Conservation (phyloP, 2,113 vertebrate genomes). For the Mustelus asterias region DNA sequence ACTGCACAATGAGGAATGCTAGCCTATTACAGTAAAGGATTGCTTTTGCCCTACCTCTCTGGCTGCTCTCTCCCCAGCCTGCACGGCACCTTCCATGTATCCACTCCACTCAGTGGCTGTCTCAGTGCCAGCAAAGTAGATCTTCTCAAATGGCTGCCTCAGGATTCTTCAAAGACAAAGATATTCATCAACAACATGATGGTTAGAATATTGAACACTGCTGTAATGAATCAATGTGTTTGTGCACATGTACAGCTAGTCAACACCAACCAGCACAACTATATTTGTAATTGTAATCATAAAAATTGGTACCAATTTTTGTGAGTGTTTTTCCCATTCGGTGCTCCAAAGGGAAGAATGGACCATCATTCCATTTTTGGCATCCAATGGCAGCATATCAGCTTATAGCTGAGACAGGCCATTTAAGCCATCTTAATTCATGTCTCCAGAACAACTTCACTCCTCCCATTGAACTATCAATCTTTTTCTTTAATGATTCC, state of each 20-base stretch:
- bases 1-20: background rate
- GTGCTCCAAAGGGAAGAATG: background rate
- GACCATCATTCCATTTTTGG: background rate
- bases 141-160: conserved; percentile 70
- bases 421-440: background rate
- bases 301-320: background rate
- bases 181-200: background rate
- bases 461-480: background rate
- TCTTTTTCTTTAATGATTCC: background rate
- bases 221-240: background rate
- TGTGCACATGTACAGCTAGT: background rate
- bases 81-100: conserved; percentile 92
- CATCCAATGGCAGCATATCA: background rate
- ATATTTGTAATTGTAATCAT: background rate
- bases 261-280: background rate
- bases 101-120: conserved; percentile 93
- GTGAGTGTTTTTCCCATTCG: background rate
- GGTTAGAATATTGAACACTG: background rate
- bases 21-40: background rate
- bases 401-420: background rate
- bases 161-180: conserved; percentile 65
- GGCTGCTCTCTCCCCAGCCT: conserved; percentile 87
- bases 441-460: background rate
- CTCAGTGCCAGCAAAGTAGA: conserved; percentile 92
- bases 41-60: conserved; percentile 70